Evolutionary conservation across 2,888 invertebrate genomes (phyloP), one percentile per base, ranked within the genome.

Genomic region (Eristalis pertinax): DNA sequence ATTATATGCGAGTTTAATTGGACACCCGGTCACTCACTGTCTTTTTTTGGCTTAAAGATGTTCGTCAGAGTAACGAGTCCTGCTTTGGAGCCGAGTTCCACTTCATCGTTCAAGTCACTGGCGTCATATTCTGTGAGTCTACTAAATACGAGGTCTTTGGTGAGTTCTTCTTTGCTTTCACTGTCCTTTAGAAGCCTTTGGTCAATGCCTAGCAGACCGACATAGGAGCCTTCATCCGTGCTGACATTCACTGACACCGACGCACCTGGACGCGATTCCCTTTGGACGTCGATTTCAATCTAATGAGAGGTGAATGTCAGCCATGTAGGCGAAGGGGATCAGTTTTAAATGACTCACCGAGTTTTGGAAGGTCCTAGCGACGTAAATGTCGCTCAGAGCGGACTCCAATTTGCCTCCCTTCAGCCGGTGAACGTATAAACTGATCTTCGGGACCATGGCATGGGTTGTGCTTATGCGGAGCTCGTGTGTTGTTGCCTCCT

Each of bases 181-280:
- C 95, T 95, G 38, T 97, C 93, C 10, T 95, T 91, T 3, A 95
- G 91, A 4, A 96, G 96, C 90, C 96, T 95, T 91, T 97, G 95
- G 92, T 98, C 98, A 4, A 97, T 95, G 0, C 97, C 98, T 88
- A 98, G 93, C 29, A 98, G 92, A 1, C 97, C 97, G 11, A 98
- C 96, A 88, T 96, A 95, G 0, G 98, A 97, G 90, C 97, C 96
- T 0, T 97, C 95, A 90, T 96, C 96, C 0, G 98, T 96, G 13
- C 94, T 93, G 26, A 98, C 95, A 0, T 95, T 94, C n/a, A 98
- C 93, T 89, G 96, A 96, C 1, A 98, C 95, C 76, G 95, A 94
- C 8, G 95, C 94, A 69, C 96, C 96, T 0, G 97, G 97, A 76
- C 95, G 95, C 0, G 95, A 95, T 91, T 95, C 95, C 1, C 93